Conservation (phyloP, 2,888 invertebrate genomes). For the Diarsia brunnea region DNA sequence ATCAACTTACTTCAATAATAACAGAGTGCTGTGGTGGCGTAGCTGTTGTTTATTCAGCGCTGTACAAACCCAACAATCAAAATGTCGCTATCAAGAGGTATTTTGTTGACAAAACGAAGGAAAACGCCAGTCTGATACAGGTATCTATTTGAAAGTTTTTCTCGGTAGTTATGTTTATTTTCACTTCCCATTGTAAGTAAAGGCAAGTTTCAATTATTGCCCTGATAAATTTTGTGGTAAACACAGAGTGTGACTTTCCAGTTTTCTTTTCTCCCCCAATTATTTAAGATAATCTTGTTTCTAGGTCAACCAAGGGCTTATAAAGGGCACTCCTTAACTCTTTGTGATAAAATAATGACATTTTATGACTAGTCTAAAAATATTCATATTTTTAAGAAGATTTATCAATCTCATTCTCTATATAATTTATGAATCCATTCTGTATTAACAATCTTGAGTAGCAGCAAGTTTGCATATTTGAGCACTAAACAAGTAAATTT, state of each 20-base stretch:
- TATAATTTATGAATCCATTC: neutral
- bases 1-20: constrained; percentile 92
- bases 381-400: neutral
- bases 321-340: constrained; percentile 46
- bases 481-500: neutral
- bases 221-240: neutral
- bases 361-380: neutral
- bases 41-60: constrained; percentile 93
- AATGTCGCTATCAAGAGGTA: constrained; percentile 94
- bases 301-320: constrained; percentile 59
- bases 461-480: neutral
- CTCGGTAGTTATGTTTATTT: neutral
- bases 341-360: neutral
- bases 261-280: constrained; percentile 1
- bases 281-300: constrained; percentile 22
- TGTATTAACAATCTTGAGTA: neutral
- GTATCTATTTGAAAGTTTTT: constrained; percentile 70
- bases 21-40: constrained; percentile 93
- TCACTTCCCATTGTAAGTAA: neutral
- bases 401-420: too few species aligned
- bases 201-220: neutral
- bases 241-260: neutral
- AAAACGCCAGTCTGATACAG: constrained; percentile 91
- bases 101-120: constrained; percentile 93
- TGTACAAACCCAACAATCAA: constrained; percentile 92